Base-by-base conservation (phyloP, 2,113 vertebrate species). In the Salvator merianae region DNA sequence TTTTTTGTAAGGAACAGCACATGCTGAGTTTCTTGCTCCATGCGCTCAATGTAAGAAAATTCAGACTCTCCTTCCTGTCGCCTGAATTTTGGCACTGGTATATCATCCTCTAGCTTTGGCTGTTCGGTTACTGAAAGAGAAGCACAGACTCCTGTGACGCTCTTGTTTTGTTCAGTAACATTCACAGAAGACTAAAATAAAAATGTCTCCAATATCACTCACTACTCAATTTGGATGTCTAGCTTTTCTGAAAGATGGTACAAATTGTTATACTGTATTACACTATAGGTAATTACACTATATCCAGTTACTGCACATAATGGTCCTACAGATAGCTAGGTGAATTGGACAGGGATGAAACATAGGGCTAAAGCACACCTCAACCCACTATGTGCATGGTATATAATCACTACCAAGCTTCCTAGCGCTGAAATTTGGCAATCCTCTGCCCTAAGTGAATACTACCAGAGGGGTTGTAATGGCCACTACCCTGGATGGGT, bases 1-100 rank as follows among this genome's bases (percentile, higher is more conserved):
- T 97, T 98, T 72, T 97, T 92, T 8, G 95, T 94, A 75, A 98
- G 97, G 90, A 99, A 99, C 0, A 97, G 87, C 47, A 98, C 89
- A 0, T 95, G 97, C 71, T 96, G 90, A 0, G 97, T 93, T 92
- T 96, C 98, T 65, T 88, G 94, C 14, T 97, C 93, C 97, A 99
- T 98, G 34, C 98, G 97, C 5, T 63, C 84, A 8, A 98, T 0
- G 9, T 96, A 99, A 1, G 96, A 93, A 0, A 34, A 86, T 28
- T 92, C 95, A 0, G 97, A 97, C 80, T 99, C 99, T 1, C 77
- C 9, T 65, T 93, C 95, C 10, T 89, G 81, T 87, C 92, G 95
- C 84, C 63, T 97, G 93, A 99, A 99, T 72, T 83, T 96, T 74
- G 97, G 97, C 63, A 98, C 94, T 0, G 93, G 84, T 24, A 97